These are phyloP conservation scores for Hippasteria phrygiana DNA, from an alignment of 53 echinoderm and acorn worm species.

Conservation along the genomic window DNA sequence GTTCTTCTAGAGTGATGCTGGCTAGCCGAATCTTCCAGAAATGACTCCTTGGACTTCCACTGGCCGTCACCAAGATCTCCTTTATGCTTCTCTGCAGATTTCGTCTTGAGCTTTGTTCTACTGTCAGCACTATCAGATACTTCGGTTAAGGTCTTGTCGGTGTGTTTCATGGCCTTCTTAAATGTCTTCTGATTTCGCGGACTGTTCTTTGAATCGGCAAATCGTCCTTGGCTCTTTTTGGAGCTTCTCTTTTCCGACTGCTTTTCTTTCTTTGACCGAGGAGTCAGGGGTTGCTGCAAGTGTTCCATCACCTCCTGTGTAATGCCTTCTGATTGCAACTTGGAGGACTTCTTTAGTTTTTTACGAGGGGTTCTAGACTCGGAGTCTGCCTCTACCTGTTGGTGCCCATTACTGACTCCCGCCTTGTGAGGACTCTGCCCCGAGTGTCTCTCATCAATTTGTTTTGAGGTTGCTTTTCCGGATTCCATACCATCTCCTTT, in stretches of 20 bases:
- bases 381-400: too few species aligned
- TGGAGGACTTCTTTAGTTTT: not conserved
- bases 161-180: not conserved
- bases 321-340: not conserved
- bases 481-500: not conserved
- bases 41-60: not conserved
- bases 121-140: not conserved
- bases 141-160: not conserved
- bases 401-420: not conserved
- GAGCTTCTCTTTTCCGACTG: not conserved
- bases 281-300: not conserved
- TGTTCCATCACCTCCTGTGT: not conserved
- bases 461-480: not conserved
- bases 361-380: not conserved
- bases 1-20: not conserved
- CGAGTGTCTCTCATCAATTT: not conserved
- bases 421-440: not conserved
- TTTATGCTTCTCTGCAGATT: not conserved
- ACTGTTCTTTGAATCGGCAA: not conserved
- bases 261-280: slow-evolving; percentile 2
- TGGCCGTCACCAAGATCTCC: not conserved
- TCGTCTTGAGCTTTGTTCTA: not conserved
- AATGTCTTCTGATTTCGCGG: not conserved
- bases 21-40: not conserved
- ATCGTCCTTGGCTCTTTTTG: not conserved